Base-by-base conservation (phyloP, 2,797 vertebrate genomes). In the Mico argentatus region DNA sequence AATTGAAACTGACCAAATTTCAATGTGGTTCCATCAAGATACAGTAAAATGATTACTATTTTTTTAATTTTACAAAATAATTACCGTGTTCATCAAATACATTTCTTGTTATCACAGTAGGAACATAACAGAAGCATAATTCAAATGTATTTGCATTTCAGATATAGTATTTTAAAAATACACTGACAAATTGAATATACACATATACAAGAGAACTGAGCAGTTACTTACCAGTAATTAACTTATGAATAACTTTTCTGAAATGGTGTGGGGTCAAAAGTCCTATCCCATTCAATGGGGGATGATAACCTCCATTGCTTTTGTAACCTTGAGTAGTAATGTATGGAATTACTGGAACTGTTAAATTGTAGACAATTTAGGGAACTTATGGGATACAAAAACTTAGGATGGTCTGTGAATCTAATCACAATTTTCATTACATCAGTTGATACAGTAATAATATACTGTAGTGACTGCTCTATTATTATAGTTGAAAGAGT, bases 71-170 rank as follows among this genome's bases (percentile, higher is more conserved):
- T 55, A 52, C 7, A 57, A 20, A 90, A 79, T 57, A 57, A 73
- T 48, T 77, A 11, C 82, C 61, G 95, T 57, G 14, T 39, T 75
- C 67, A 83, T 67, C 20, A 96, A 80, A 79, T n/a, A 13, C 39
- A 83, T 27, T 48, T 4, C 24, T 59, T 80, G 6, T 33, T 75
- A 12, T 59, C 17, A 81, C 26, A 85, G 10, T 36, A 77, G 70
- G 10, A 90, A 89, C 91, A 67, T 36, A 76, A 70, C 4, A 84
- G 33, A 91, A 39, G 19, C 7, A 55, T 3, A 75, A 30, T 59
- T 86, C 70, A 94, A 89, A 70, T 52, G 46, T 73, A 64, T 57
- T 88, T 94, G 26, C 52, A 52, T 84, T 95, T 90, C 48, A 76
- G 50, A 82, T 76, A 41, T 7, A 72, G 15, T 61, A 92, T 8